Evolutionary conservation across 2,113 vertebrate genomes (phyloP).

Genomic region (chimpanzee (Pan troglodytes)): NHGRI_mPanTro3-v2.1_pri NC_072403.2:178572501-178573000

Average conservation of each 20-base stretch:
- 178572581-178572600: no score
- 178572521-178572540: not conserved
- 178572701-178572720: no score
- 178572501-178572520: no score
- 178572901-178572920: not conserved
- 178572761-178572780: accelerated
- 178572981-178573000: accelerated
- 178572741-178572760: not conserved
- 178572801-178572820: accelerated
- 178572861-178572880: not conserved
- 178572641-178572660: no score
- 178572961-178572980: not conserved
- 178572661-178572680: not conserved
- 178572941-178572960: not conserved
- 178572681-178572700: not conserved
- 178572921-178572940: accelerated
- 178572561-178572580: not conserved
- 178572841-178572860: not conserved
- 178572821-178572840: not conserved
- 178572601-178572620: no score
- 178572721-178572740: not conserved
- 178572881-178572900: not conserved
- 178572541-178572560: not conserved
- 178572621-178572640: not conserved
- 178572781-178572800: not conserved